Percentiles rank a stretch among this genome's conserved stretches.
These are phyloP conservation scores for Cancer borealis DNA, from an alignment of 2,888 invertebrate genomes.

Conservation along the genomic window DNA sequence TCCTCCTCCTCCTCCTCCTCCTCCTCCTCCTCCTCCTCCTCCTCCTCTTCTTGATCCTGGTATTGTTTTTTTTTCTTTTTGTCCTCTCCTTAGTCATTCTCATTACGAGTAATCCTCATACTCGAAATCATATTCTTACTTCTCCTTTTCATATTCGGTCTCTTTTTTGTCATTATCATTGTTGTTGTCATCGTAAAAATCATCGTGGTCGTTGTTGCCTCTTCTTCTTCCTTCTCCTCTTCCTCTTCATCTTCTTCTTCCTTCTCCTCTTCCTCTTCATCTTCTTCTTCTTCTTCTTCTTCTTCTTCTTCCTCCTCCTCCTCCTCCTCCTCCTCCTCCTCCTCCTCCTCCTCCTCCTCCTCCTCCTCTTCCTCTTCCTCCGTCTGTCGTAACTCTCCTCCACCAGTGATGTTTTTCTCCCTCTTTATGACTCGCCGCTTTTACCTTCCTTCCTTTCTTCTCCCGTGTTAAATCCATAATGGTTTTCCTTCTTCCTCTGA, in stretches of 20 bases:
- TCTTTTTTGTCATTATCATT: not conserved
- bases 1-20: not conserved
- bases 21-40: not conserved
- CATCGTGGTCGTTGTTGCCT: not conserved
- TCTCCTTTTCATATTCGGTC: not conserved
- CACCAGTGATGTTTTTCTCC: not conserved
- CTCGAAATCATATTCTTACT: not conserved
- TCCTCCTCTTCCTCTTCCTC: not conserved
- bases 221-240: not conserved
- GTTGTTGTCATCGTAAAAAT: not conserved
- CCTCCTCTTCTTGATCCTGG: not conserved
- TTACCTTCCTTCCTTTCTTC: not conserved
- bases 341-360: not conserved
- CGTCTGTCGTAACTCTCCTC: not conserved
- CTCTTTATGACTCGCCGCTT: too few species aligned
- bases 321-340: not conserved
- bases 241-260: constrained; percentile 22
- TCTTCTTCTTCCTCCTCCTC: not conserved
- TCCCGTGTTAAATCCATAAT: not conserved
- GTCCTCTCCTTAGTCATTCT: not conserved
- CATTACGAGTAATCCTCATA: not conserved
- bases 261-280: not conserved
- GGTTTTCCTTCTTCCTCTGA: not conserved
- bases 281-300: not conserved
- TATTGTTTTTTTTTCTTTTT: too few species aligned